Percentiles rank a stretch among this genome's conserved stretches.
Evolutionary conservation across 2,113 vertebrate genomes (phyloP).

Genomic region (Chlorocebus sabaeus): DNA sequence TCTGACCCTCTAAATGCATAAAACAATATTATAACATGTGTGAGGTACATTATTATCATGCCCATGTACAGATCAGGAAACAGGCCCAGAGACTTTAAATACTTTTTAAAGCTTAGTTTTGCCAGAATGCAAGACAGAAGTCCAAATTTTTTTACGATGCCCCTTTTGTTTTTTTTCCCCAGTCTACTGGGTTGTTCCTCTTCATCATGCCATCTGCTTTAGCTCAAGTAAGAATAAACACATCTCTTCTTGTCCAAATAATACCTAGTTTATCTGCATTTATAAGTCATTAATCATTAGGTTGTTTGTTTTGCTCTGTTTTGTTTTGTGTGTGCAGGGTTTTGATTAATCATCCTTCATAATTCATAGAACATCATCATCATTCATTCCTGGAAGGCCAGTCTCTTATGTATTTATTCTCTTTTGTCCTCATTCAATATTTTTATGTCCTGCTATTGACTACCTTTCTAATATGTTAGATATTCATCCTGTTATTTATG

Average conservation of each 20-base stretch:
- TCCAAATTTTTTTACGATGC: not conserved
- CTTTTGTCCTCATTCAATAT: not conserved
- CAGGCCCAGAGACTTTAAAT: not conserved
- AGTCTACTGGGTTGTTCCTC: not conserved
- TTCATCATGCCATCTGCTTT: not conserved
- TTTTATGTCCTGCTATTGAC: not conserved
- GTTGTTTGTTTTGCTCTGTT: not conserved
- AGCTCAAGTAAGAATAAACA: conserved; percentile 4
- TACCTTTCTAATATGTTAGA: not conserved
- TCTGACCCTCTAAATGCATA: not conserved
- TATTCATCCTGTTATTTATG: not conserved
- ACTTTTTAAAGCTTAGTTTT: not conserved
- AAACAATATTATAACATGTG: not conserved
- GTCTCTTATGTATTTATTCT: not conserved
- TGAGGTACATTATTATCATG: not conserved
- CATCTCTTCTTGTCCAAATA: not conserved
- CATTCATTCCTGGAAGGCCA: not conserved
- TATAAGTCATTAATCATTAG: not conserved
- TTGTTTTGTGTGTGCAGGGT: not conserved
- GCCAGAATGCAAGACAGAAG: not conserved
- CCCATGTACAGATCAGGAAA: not conserved
- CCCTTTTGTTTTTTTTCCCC: not conserved
- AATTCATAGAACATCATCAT: conserved; percentile 1
- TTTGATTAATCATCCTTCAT: not conserved
- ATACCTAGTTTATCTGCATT: not conserved